Evolutionary conservation across 1,140 invertebrate species (phyloP).

Genomic region (Drosophila pseudoananassae): DNA sequence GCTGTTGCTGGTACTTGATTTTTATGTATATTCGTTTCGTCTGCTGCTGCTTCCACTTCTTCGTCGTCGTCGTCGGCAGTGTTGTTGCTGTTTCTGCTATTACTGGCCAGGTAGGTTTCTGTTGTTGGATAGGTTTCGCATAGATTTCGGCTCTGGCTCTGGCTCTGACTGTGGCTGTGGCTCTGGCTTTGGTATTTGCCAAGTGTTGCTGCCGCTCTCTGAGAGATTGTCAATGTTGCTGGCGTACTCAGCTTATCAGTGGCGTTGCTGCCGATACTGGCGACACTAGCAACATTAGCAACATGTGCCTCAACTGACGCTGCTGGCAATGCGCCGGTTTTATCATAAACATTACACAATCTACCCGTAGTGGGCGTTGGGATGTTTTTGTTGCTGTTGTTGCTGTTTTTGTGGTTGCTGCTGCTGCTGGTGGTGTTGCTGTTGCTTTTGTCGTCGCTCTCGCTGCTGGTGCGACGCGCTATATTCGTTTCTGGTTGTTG

Average conservation of each 20-base stretch:
- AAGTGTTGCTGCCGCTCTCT: slow-evolving; percentile 47
- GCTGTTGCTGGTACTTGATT: slow-evolving; percentile 69
- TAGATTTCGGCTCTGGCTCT: slow-evolving; percentile 59
- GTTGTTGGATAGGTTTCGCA: slow-evolving; percentile 67
- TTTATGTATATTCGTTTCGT: slow-evolving; percentile 81
- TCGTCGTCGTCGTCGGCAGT: slow-evolving; percentile 27
- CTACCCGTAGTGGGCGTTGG: slow-evolving; percentile 68
- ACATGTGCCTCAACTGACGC: slow-evolving; percentile 36
- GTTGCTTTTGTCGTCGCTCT: slow-evolving; percentile 26
- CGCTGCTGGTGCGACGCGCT: slow-evolving; percentile 46
- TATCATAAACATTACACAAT: slow-evolving; percentile 78
- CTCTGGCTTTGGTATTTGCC: slow-evolving; percentile 54
- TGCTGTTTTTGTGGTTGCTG: slow-evolving; percentile 22
- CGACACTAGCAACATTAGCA: slow-evolving; percentile 4
- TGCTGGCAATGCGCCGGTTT: slow-evolving; percentile 41
- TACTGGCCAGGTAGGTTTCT: slow-evolving; percentile 80
- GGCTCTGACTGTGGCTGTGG: not conserved
- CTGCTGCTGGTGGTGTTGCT: slow-evolving; percentile 21
- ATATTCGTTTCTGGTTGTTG: slow-evolving; percentile 59
- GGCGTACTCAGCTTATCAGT: slow-evolving; percentile 42
- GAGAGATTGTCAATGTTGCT: slow-evolving; percentile 37
- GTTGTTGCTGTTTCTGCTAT: slow-evolving; percentile 41
- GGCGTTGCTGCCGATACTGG: slow-evolving; percentile 6
- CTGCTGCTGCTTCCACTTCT: slow-evolving; percentile 72
- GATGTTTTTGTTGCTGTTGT: slow-evolving; percentile 25